Base-by-base conservation (phyloP, 1,140 invertebrate species). In the Teleopsis dalmanni region DNA sequence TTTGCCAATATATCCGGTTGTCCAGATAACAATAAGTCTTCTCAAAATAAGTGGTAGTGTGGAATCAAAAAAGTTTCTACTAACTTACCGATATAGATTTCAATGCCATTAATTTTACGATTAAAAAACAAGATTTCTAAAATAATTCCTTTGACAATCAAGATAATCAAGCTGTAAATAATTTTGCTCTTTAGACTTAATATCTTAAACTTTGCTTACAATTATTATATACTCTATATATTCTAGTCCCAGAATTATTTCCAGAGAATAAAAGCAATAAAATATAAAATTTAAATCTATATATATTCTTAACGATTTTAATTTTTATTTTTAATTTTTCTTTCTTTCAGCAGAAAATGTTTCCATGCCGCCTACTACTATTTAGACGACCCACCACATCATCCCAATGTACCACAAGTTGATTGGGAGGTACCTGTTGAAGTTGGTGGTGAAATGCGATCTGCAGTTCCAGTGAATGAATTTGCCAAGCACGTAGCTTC, bases 321-420 rank as follows among this genome's bases (percentile, higher is more conserved):
- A 8, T 25, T 74, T 55, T 44, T 34, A 21, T 45, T 25, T 21
- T 16, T 36, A 42, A 25, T 51, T 56, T 55, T 55, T 44, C 46
- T 55, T 62, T 42, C 36, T 63, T 64, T 48, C 64, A 70, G 64
- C 69, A 86, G 85, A 71, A 84, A 85, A 73, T 87, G 83, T 62
- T 86, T 88, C 64, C 84, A 86, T 71, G 85, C 83, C 27, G 81
- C 84, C n/a, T 90, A 89, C 64, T 88, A 88, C 65, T 89, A 87
- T 60, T 70, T 88, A 61, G 85, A 88, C 62, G 86, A 89, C 71
- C 82, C 83, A 22, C 82, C 83, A 14, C 71, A 75, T 52, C 66
- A 70, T 53, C 65, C 65, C 0, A 67, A 59, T 62, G 49, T 72
- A 54, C 73, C 75, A 5, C 66, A 72, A 27, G 62, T 76, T 34